Evolutionary conservation across 1,140 invertebrate genomes (phyloP).

Genomic region (Streblospio benedicti): DNA sequence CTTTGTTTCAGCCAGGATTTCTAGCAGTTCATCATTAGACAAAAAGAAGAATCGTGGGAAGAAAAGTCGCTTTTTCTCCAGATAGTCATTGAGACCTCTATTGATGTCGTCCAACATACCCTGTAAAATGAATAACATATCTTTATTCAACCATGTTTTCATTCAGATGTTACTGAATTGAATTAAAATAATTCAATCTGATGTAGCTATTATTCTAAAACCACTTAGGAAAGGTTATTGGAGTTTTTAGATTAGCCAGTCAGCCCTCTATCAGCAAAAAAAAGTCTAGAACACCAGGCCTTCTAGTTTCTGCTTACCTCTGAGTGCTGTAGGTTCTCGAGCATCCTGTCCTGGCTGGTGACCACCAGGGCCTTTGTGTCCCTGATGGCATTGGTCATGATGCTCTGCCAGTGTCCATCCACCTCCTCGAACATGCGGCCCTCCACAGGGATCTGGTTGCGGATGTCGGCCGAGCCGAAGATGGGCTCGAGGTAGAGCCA

Average conservation of each 20-base stretch:
- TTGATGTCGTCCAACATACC: conserved; percentile 50
- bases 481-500: conserved; percentile 50
- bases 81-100: conserved; percentile 45
- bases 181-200: no score
- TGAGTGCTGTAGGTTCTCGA: conserved; percentile 43
- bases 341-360: conserved; percentile 41
- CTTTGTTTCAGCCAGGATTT: conserved; percentile 48
- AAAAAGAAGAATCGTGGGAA: conserved; percentile 48
- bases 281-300: no score
- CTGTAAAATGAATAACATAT: conserved; percentile 41
- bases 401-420: conserved; percentile 40
- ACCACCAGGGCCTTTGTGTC: conserved; percentile 42
- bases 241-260: no score
- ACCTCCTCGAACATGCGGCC: conserved; percentile 48
- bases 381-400: conserved; percentile 39
- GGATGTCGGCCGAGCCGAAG: conserved; percentile 46
- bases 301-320: no score
- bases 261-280: no score
- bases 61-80: conserved; percentile 47
- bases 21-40: conserved; percentile 57
- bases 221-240: background rate
- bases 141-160: no score
- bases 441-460: conserved; percentile 46
- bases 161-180: no score
- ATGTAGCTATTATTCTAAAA: no score